These are phyloP conservation scores for Gastrophysa polygoni DNA, from an alignment of 2,888 invertebrate genomes.

Conservation along the genomic window DNA sequence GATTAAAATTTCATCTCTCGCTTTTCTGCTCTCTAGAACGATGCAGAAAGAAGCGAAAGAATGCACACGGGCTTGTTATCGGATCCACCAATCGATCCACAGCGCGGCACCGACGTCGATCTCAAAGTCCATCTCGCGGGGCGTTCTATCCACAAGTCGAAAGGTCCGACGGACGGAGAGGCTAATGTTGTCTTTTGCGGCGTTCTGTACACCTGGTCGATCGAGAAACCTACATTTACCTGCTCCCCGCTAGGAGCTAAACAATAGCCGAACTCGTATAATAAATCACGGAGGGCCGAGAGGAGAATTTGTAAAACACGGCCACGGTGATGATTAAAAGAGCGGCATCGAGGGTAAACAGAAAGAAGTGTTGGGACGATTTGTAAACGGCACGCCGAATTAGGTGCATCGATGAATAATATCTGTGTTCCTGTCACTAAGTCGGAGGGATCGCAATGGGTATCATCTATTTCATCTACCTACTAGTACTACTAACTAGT, in stretches of 20 bases:
- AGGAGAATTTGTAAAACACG: conserved; percentile 57
- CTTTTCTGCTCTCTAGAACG: not conserved
- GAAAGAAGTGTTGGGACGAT: conserved; percentile 24
- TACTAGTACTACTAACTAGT: too few relatives aligned
- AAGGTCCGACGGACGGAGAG: conserved; percentile 17
- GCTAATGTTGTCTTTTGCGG: conserved; percentile 37
- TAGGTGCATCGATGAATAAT: not conserved
- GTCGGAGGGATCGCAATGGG: not conserved
- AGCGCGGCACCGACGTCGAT: conserved; percentile 21
- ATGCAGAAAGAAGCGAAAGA: not conserved
- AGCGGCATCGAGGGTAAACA: conserved; percentile 46
- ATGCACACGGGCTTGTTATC: not conserved
- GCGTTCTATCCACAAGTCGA: conserved; percentile 24
- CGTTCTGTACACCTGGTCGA: conserved; percentile 43
- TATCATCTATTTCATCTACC: not conserved
- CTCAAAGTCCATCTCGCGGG: conserved; percentile 19
- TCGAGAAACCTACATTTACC: conserved; percentile 45
- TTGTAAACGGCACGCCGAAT: conserved; percentile 4
- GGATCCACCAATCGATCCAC: not conserved
- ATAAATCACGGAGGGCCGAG: conserved; percentile 58
- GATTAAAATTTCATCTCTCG: too few relatives aligned
- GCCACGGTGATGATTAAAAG: conserved; percentile 57
- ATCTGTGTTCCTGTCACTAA: not conserved
- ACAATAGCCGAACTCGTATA: conserved; percentile 55
- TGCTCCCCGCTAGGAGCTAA: conserved; percentile 51